Conservation (phyloP, 2,113 vertebrate species). For the Neopipo cinnamomea region DNA sequence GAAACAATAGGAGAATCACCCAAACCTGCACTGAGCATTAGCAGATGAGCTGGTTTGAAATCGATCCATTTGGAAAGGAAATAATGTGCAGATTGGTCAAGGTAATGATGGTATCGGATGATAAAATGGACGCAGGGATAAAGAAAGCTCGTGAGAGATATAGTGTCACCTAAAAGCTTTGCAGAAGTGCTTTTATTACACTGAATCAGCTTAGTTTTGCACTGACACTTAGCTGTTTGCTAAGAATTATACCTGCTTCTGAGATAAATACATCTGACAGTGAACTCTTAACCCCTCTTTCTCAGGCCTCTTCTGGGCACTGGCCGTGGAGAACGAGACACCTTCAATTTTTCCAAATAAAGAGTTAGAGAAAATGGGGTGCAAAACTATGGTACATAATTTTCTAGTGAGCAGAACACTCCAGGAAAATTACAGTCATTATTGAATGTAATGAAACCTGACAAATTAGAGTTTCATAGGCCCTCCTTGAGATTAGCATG, state of each 20-base stretch:
- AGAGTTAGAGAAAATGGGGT: conserved; percentile 23
- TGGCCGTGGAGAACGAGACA: neutral
- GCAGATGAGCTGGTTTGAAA: conserved; percentile 39
- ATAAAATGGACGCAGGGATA: neutral
- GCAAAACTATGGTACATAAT: conserved; percentile 18
- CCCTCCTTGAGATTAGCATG: conserved; percentile 50
- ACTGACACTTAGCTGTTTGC: neutral
- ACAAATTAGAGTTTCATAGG: conserved; percentile 60
- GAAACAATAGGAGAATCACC: conserved; percentile 21
- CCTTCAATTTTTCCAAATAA: neutral
- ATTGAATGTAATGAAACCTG: conserved; percentile 70
- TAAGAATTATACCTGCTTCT: conserved; percentile 35
- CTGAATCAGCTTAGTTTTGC: conserved; percentile 45
- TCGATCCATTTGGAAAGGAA: conserved; percentile 44
- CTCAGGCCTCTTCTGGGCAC: neutral
- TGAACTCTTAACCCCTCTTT: neutral
- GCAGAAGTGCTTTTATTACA: conserved; percentile 57
- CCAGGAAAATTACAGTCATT: conserved; percentile 43
- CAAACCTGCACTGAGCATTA: neutral
- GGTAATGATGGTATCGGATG: neutral
- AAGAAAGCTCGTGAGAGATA: conserved; percentile 38
- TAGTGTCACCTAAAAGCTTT: conserved; percentile 24
- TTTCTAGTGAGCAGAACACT: conserved; percentile 55
- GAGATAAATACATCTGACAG: conserved; percentile 15
- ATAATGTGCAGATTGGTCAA: conserved; percentile 25